A percentile compares a stretch with the other conserved stretches of the same genome.
Conservation (phyloP, 2,113 vertebrate genomes). For the Silurus asotus region DNA sequence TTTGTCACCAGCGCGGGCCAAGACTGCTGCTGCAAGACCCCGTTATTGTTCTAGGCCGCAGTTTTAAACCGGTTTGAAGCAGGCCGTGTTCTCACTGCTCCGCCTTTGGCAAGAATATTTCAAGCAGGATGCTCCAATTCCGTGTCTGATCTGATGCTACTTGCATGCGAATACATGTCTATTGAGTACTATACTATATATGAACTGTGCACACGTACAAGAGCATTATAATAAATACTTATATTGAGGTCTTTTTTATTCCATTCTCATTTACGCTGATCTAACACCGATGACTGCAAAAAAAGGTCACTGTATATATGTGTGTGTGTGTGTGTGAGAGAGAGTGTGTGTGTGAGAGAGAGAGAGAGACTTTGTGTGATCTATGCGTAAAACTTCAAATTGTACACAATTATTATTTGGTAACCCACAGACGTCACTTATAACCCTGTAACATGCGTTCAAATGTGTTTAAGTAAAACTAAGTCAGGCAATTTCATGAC, state of each 20-base stretch:
- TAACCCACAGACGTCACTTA: background rate
- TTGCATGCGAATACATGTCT: slow-evolving; percentile 45
- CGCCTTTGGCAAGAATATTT: slow-evolving; percentile 40
- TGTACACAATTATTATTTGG: background rate
- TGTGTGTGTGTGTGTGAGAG: too few species aligned
- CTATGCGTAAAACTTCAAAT: background rate
- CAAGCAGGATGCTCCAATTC: slow-evolving; percentile 20
- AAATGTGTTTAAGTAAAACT: background rate
- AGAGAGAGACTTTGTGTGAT: too few species aligned
- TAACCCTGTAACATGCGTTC: background rate
- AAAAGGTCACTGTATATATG: background rate
- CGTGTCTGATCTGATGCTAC: slow-evolving; percentile 32
- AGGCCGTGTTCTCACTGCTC: slow-evolving; percentile 21
- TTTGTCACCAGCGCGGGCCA: slow-evolving; percentile 63
- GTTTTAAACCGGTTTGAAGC: slow-evolving; percentile 42
- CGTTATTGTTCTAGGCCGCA: slow-evolving; percentile 50
- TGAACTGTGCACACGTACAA: slow-evolving; percentile 28
- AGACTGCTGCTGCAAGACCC: slow-evolving; percentile 39
- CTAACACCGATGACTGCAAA: background rate
- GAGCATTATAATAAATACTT: background rate
- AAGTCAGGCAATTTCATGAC: background rate
- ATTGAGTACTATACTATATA: too few species aligned
- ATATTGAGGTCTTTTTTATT: background rate
- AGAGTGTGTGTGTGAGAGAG: too few species aligned
- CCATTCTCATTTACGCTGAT: background rate